Conservation (phyloP, 2,113 vertebrate species). For the Mus musculus region DNA sequence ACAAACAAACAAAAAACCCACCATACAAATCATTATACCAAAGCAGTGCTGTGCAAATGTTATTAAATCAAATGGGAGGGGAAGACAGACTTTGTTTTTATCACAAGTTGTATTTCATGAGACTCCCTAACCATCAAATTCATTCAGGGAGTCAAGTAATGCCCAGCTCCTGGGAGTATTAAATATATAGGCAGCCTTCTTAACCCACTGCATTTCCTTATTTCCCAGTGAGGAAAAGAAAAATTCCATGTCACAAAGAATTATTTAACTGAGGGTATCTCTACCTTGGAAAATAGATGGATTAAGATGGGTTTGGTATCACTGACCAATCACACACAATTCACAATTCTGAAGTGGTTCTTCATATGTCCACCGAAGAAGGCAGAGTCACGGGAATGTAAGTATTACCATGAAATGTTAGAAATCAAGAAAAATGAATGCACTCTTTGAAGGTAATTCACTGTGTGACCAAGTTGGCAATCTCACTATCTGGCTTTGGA, state of each 20-base stretch:
- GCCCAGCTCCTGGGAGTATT: background rate
- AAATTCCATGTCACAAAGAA: constrained; percentile 30
- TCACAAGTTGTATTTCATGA: constrained; percentile 49
- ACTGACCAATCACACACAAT: background rate
- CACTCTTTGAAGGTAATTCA: background rate
- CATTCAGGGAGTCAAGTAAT: constrained; percentile 62
- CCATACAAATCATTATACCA: constrained; percentile 72
- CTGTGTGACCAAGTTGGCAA: background rate
- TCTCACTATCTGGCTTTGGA: background rate
- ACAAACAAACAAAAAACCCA: background rate
- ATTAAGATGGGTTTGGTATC: constrained; percentile 8
- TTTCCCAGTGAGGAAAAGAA: constrained; percentile 50
- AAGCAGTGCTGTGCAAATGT: constrained; percentile 51
- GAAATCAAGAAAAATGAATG: background rate
- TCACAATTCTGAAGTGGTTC: background rate
- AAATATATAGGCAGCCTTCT: constrained; percentile 13
- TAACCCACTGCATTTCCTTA: background rate
- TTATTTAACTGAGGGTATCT: background rate
- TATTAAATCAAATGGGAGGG: constrained; percentile 60
- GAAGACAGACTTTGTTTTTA: constrained; percentile 71
- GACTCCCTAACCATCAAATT: constrained; percentile 21
- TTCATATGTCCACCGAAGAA: background rate
- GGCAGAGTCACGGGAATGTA: background rate
- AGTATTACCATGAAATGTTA: background rate
- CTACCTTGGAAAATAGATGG: background rate